phyloP scores from a whole-genome alignment of 2,797 vertebrate species.

The Pipistrellus pygmaeus region DNA sequence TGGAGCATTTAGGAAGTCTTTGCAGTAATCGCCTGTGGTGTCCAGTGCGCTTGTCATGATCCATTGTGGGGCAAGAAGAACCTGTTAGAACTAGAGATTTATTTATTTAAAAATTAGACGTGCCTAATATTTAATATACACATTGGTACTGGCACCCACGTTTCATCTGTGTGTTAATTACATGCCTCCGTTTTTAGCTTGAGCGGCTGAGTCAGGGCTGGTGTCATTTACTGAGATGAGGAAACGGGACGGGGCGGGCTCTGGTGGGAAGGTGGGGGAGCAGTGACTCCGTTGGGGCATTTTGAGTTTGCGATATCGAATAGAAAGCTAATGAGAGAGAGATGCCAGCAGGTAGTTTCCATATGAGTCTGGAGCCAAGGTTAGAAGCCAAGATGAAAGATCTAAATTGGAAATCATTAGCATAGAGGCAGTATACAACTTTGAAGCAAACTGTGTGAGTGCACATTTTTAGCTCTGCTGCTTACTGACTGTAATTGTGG shows the following conservation, averaged over 20 bases:
- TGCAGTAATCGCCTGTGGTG: background rate
- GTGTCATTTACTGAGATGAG: background rate
- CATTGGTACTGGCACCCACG: background rate
- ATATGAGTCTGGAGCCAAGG: background rate
- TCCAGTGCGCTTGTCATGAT: background rate
- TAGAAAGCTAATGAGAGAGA: background rate
- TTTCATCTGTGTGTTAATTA: background rate
- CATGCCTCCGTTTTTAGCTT: background rate
- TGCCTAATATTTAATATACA: background rate
- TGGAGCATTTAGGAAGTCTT: background rate
- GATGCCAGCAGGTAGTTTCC: background rate
- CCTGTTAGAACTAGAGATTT: background rate
- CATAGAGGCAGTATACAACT: background rate
- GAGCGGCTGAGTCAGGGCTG: background rate
- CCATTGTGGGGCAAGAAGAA: conserved; percentile 25
- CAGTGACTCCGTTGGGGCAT: background rate
- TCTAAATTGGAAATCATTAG: conserved; percentile 22
- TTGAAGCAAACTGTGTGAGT: background rate
- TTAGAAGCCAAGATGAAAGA: conserved; percentile 6
- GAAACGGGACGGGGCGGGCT: background rate
- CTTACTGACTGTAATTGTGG: background rate
- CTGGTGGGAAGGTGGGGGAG: background rate
- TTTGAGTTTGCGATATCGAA: conserved; percentile 18
- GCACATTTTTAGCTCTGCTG: conserved; percentile 5
- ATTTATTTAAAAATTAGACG: background rate